These are phyloP conservation scores for Musca domestica DNA, from an alignment of 1,140 invertebrate species.

Conservation along the genomic window DNA sequence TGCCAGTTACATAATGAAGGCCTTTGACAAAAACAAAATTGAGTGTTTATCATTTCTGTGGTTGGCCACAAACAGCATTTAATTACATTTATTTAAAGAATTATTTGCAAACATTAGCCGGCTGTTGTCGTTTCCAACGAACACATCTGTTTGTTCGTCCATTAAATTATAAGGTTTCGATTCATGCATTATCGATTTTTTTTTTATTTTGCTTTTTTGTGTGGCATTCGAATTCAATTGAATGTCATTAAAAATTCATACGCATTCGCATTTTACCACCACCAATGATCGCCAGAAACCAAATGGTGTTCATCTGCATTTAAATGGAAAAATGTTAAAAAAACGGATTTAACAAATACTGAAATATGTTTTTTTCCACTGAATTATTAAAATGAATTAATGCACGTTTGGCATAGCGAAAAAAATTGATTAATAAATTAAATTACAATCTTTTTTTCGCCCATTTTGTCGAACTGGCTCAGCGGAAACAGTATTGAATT, in stretches of 20 bases:
- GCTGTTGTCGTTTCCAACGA: not conserved
- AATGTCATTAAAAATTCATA: conserved; percentile 5
- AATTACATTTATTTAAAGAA: not conserved
- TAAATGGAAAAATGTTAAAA: not conserved
- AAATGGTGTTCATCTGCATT: conserved; percentile 9
- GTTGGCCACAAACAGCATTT: conserved; percentile 13
- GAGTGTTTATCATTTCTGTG: conserved; percentile 3
- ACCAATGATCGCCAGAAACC: not conserved
- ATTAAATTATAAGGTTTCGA: not conserved
- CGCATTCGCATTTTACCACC: too few relatives aligned
- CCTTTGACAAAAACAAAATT: not conserved
- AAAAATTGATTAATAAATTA: too few relatives aligned
- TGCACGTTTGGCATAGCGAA: too few relatives aligned
- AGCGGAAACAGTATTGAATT: too few relatives aligned
- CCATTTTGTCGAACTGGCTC: too few relatives aligned
- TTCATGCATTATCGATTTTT: not conserved
- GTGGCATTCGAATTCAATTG: not conserved
- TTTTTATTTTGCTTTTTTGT: not conserved
- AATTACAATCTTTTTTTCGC: too few relatives aligned
- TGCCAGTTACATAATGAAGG: not conserved
- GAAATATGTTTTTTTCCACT: not conserved
- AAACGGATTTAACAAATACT: not conserved
- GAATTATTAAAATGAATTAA: not conserved
- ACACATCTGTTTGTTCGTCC: not conserved
- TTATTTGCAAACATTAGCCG: not conserved